Base-by-base conservation (phyloP, 2,888 invertebrate species). In the Polyommatus icarus region DNA sequence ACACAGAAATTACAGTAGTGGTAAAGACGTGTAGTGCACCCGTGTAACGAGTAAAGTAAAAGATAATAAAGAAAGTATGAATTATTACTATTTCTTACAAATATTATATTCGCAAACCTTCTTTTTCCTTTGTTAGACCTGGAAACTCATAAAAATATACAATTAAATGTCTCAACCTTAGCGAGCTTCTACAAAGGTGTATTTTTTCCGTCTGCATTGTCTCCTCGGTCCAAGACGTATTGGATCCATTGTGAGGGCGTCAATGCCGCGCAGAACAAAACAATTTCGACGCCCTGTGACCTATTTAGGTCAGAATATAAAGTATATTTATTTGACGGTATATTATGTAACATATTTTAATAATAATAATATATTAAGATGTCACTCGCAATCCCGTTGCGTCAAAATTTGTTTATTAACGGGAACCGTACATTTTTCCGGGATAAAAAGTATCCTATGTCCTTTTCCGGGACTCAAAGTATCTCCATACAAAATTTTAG, bases 221-320 rank as follows among this genome's bases (percentile, higher is more conserved):
- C 73, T 20, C 46, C 46, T 73, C 46, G 20, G 20, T 46, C 73
- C 20, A 15, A 40, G 73, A 40, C 20, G 73, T 73, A 73, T 73
- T 73, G 73, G 40, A 46, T 73, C 40, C 24, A 73, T 73, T 73
- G 46, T 73, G 73, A 12, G 7, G 40, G n/a, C 6, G 24, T 73
- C 73, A 73, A 73, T 73, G 10, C 10, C 15, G 20, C 18, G 20
- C 46, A n/a, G 46, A 73, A 73, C 73, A 40, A 73, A 73, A 73
- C 73, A 73, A 72, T 72, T 73, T 73, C 40, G 73, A 20, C 29
- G n/a, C 73, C 40, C 73, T 40, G 73, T 46, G 73, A 73, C 73
- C 73, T 73, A 73, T 24, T 73, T 73, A 40, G n/a, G 73, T 12
- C 32, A 32, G 46, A 72, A 46, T 73, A 12, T 40, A 40, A 72